Percentiles rank a stretch among this genome's conserved stretches.
Evolutionary conservation across 2,888 invertebrate genomes (phyloP).

Genomic region (Venusia cambrica): DNA sequence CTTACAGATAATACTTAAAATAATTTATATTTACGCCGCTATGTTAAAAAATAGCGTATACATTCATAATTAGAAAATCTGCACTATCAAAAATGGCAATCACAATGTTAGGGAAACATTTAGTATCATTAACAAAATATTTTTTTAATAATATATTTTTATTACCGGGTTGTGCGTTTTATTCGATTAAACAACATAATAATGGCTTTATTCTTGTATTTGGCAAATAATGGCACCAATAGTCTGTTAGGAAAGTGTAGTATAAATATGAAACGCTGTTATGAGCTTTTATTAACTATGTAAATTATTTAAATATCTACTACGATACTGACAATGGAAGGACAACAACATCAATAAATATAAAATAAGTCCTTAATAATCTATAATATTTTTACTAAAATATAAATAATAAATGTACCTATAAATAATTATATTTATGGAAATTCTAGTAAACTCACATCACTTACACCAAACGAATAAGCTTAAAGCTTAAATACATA

Average conservation of each 20-base stretch:
- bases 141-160: slow-evolving; percentile 20
- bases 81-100: slow-evolving; percentile 39
- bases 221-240: slow-evolving; percentile 13
- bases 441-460: slow-evolving; percentile 27
- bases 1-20: slow-evolving; percentile 8
- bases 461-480: slow-evolving; percentile 39
- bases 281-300: slow-evolving; percentile 1
- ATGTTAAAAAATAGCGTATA: slow-evolving; percentile 41
- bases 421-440: no score
- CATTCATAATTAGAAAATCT: slow-evolving; percentile 42
- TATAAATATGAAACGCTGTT: slow-evolving; percentile 3
- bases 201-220: slow-evolving; percentile 5
- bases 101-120: slow-evolving; percentile 38
- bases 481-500: slow-evolving; percentile 45
- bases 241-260: slow-evolving; percentile 1
- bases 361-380: slow-evolving; percentile 35
- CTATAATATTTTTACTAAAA: slow-evolving; percentile 35
- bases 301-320: slow-evolving; percentile 13
- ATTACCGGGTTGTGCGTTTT: slow-evolving; percentile 60
- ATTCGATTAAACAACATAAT: slow-evolving; percentile 34
- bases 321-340: slow-evolving; percentile 32
- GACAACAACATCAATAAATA: slow-evolving; percentile 44
- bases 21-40: slow-evolving; percentile 24
- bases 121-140: no score
- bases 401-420: no score